These are phyloP conservation scores for Bombyx mandarina DNA, from an alignment of 1,140 invertebrate species.

Conservation along the genomic window DNA sequence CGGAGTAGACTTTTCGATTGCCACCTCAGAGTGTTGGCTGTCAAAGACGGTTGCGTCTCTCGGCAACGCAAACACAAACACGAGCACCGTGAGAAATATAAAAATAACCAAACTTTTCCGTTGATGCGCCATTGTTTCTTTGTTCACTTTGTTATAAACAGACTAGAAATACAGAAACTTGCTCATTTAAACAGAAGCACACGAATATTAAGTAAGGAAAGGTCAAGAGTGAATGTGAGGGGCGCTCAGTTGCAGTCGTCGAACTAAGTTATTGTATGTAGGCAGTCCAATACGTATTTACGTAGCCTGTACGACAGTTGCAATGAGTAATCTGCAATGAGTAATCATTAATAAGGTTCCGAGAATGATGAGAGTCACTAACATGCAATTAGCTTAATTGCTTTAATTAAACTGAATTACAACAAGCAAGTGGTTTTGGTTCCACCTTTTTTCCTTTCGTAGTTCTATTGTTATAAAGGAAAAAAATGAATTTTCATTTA, in stretches of 20 bases:
- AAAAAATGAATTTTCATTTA: too few species aligned
- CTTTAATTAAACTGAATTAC: too few species aligned
- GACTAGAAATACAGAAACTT: neutral
- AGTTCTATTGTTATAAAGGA: too few species aligned
- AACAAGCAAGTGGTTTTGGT: too few species aligned
- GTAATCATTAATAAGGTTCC: neutral
- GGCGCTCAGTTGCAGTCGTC: neutral
- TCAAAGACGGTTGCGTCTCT: slow-evolving; percentile 1
- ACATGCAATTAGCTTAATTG: too few species aligned
- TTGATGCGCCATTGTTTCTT: neutral
- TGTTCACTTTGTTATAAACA: neutral
- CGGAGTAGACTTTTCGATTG: neutral
- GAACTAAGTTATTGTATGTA: neutral
- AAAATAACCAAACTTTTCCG: slow-evolving; percentile 2
- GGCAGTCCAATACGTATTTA: neutral
- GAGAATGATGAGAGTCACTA: neutral
- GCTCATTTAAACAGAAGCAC: slow-evolving; percentile 1
- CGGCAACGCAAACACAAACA: slow-evolving; percentile 1
- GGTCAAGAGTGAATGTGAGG: slow-evolving; percentile 2
- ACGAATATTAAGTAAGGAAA: slow-evolving; percentile 6
- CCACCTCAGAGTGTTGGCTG: neutral
- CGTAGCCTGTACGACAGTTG: neutral
- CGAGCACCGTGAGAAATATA: slow-evolving; percentile 3
- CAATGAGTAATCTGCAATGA: neutral
- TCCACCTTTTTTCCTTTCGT: too few species aligned